Evolutionary conservation across 2,797 vertebrate species (phyloP), one percentile per base, ranked within the genome.

Genomic region (Sebastes kiyomatsui): DNA sequence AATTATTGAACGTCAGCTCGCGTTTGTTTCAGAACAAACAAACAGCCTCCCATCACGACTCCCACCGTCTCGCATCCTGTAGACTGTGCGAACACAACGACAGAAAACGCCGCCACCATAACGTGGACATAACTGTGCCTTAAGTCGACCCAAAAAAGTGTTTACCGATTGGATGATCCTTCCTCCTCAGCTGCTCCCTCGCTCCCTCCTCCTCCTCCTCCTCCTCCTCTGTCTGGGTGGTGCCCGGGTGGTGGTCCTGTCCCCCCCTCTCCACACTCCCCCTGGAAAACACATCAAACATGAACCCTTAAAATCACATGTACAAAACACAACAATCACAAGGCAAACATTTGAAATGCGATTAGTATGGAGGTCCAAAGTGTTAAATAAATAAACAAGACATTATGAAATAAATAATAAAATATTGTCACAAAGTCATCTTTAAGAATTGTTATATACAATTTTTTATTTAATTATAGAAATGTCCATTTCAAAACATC

Each of bases 121-220:
- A 67, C 33, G 0, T 35, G 13, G 0, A 27, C 27, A 20, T 11
- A 6, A n/a, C 7, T 25, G 68, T 1, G 27, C 72, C 35, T 54
- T 14, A 7, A 71, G 14, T 46, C 14, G 2, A 46, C 18, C 42
- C 42, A 46, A 27, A 25, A 38, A 27, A 12, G 10, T 20, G 2
- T 25, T 94, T 92, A 94, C 94, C 90, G 54, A 86, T 46, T 71
- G 80, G 80, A 82, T 77, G 83, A 76, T n/a, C 72, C 58, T 61
- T 79, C 79, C 82, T 88, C 76, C 82, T 83, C 64, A 54, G 87
- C 76, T 72, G 84, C 76, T 90, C 86, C 78, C 72, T 80, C 25
- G 30, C 35, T 38, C 33, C 12, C 35, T 38, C 35, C 32, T 33
- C 32, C 32, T 78, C 79, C 82, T 88, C 79, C 82, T 83, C 64